A percentile compares a stretch with the other conserved stretches of the same genome.
phyloP scores from a whole-genome alignment of 1,140 invertebrate species.

The Adelges cooleyi region DNA sequence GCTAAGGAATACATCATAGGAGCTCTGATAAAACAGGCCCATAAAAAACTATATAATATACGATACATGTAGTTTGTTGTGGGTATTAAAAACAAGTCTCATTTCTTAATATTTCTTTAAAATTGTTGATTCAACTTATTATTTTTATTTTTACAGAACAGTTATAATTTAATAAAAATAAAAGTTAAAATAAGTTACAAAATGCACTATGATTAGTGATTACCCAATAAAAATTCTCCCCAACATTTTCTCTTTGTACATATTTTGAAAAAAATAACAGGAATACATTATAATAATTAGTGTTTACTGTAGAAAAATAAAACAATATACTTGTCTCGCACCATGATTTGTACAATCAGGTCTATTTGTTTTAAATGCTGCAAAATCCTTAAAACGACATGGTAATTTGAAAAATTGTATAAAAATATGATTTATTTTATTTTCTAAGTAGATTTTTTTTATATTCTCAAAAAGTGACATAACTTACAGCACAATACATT shows the following conservation, averaged over 20 bases:
- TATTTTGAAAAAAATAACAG: slow-evolving; percentile 25
- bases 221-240: slow-evolving; percentile 21
- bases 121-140: slow-evolving; percentile 7
- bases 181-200: slow-evolving; percentile 28
- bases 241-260: slow-evolving; percentile 22
- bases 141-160: slow-evolving; percentile 17
- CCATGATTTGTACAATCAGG: slow-evolving; percentile 25
- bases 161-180: slow-evolving; percentile 17
- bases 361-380: slow-evolving; percentile 28
- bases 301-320: slow-evolving; percentile 25
- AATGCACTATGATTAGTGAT: slow-evolving; percentile 27
- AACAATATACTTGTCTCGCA: slow-evolving; percentile 23
- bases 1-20: slow-evolving; percentile 25
- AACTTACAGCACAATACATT: slow-evolving; percentile 32
- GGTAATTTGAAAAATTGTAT: slow-evolving; percentile 28
- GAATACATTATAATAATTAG: slow-evolving; percentile 27
- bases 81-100: slow-evolving; percentile 13
- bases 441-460: slow-evolving; percentile 27
- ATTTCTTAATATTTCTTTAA: slow-evolving; percentile 13
- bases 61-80: slow-evolving; percentile 1
- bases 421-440: slow-evolving; percentile 29
- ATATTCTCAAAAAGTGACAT: slow-evolving; percentile 11
- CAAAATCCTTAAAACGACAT: slow-evolving; percentile 24
- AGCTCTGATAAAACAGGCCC: slow-evolving; percentile 10
- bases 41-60: slow-evolving; percentile 21